Conservation (phyloP, 2,888 invertebrate species). For the Odontothrips loti region DNA sequence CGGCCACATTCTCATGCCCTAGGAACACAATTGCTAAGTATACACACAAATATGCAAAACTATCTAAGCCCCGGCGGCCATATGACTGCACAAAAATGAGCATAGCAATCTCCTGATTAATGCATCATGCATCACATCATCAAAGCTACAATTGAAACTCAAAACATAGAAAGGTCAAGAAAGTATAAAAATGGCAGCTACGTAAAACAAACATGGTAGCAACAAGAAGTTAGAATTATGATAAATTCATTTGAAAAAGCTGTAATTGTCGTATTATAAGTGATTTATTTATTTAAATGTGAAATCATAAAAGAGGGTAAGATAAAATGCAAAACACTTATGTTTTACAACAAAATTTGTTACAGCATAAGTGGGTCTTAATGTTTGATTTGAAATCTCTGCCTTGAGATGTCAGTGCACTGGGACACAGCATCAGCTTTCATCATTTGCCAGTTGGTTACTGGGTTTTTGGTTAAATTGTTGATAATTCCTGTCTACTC, state of each 20-base stretch:
- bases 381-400: neutral
- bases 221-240: neutral
- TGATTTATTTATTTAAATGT: neutral
- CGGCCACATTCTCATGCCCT: constrained; percentile 19
- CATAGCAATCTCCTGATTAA: neutral
- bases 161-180: neutral
- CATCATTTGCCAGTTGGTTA: too few relatives aligned
- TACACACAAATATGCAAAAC: constrained; percentile 21
- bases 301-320: neutral
- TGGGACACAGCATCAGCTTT: too few relatives aligned
- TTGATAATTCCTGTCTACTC: neutral
- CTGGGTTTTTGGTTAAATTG: too few relatives aligned
- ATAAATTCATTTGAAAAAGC: neutral
- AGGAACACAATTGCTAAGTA: neutral
- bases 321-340: too few relatives aligned
- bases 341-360: neutral
- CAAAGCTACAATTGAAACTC: neutral
- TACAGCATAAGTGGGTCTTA: neutral
- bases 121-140: constrained; percentile 6
- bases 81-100: constrained; percentile 3
- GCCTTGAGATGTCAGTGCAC: too few relatives aligned
- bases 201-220: neutral
- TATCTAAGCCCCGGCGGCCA: constrained; percentile 3
- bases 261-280: neutral
- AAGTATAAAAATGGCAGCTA: constrained; percentile 13